Base-by-base conservation (phyloP, 2,888 invertebrate species). In the Anoplius nigerrimus region DNA sequence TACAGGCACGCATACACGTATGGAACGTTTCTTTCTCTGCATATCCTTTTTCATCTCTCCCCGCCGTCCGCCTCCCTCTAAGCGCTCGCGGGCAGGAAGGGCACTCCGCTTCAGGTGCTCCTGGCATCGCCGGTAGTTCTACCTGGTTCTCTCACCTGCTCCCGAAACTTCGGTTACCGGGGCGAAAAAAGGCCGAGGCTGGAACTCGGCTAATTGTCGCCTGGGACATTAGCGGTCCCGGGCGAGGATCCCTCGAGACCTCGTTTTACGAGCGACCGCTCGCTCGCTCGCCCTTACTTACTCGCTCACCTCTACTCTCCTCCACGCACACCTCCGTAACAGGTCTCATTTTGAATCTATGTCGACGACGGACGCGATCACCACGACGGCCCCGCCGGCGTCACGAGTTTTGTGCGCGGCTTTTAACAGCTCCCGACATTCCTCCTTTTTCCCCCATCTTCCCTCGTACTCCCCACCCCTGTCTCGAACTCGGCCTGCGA, bases 151-250 rank as follows among this genome's bases (percentile, higher is more conserved):
- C 48, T 69, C 71, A 73, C 62, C 63, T 78, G 70, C 63, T 63
- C 59, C 61, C 62, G 46, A 69, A 73, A 78, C 55, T 63, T n/a
- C 52, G 63, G 27, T 61, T 55, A 24, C 13, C 61, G 16, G 45
- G 18, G 6, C 43, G 20, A 42, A 53, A 62, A 58, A 64, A 68
- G 48, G 8, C 48, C 3, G 21, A 11, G 20, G 43, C 34, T 52
- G 57, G 51, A 67, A 67, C 58, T 67, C 46, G 66, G 22, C 62
- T 76, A 76, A 78, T 79, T 72, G 67, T 76, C 54, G 43, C 45
- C 34, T 18, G 46, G 48, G 52, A 57, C 59, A 66, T 77, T 62
- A 62, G 55, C 21, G 48, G 21, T 21, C 20, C 48, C 48, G 48
- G 48, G n/a, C n/a, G n/a, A 18, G 43, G 21, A 52, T 61, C 61